Evolutionary conservation across 1,140 invertebrate genomes (phyloP), one percentile per base, ranked within the genome.

Genomic region (Papilio dardanus): DNA sequence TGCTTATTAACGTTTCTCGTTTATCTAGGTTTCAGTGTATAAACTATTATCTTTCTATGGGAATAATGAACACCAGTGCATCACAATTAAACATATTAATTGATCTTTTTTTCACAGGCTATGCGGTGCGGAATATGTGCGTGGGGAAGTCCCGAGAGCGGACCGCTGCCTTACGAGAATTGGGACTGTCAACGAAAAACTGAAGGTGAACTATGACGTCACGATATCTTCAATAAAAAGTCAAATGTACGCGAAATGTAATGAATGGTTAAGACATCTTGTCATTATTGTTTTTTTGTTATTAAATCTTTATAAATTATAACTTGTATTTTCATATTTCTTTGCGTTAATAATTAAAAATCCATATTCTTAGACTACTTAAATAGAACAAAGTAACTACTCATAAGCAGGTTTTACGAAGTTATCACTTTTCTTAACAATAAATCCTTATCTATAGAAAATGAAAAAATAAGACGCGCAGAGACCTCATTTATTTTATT

Each of bases 401-500:
- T 19, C 24, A 14, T 58, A 12, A 62, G 3, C 21, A 14, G 54
- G 54, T 62, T 28, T 62, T 14, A 62, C 24, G 12, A 10, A 58
- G 7, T 58, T 1, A 50, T 50, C n/a, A 28, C 54, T 24, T 28
- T 62, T 62, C 21, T 14, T 62, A 24, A 62, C 54, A 62, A 28
- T 58, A 21, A 58, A 28, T 62, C 10, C 21, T 62, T 30, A 62
- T 62, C 54, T 30, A 62, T 28, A 16, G 12, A 30, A 30, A 62
- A 30, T 19, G 42, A 37, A 10, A 50, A 62, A 30, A 62, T 62
- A 14, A 58, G 24, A 58, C 24, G 50, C 54, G 0, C 12, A 35
- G 31, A 69, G 37, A 42, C 67, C 37, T 69, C 37, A 42, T 69
- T 69, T 69, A 69, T 28, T 69, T 69, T 69, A 69, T 69, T 50